These are phyloP conservation scores for Cheilinus undulatus DNA, from an alignment of 2,113 vertebrate genomes.

Conservation along the genomic window DNA sequence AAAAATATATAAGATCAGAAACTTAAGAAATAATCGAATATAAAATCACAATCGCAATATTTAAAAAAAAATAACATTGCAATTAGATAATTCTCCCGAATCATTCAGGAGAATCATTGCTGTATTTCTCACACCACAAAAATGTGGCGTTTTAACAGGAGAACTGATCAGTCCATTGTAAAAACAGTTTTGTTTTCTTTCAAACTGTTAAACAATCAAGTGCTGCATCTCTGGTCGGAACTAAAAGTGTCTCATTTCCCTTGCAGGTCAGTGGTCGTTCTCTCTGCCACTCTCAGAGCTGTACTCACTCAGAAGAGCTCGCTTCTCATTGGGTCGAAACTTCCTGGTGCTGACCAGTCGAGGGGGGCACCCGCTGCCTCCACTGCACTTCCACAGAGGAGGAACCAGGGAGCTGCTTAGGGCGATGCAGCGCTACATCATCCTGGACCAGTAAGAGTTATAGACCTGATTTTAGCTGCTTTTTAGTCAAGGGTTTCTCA, in stretches of 20 bases:
- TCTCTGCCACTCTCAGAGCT: constrained; percentile 90
- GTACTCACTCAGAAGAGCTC: constrained; percentile 89
- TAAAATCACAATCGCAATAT: no score
- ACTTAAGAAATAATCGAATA: no score
- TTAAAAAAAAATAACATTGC: no score
- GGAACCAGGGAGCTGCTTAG: constrained; percentile 89
- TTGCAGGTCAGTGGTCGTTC: constrained; percentile 88
- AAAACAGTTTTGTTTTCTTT: background rate
- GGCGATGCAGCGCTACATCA: constrained; percentile 88
- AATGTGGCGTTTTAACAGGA: no score
- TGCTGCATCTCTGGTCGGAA: no score
- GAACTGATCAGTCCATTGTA: no score
- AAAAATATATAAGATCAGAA: no score
- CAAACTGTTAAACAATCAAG: no score
- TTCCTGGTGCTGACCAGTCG: constrained; percentile 91
- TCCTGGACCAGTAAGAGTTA: constrained; percentile 83
- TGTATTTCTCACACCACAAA: no score
- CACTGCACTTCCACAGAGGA: constrained; percentile 92
- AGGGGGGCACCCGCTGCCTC: constrained; percentile 88
- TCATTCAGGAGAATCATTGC: no score
- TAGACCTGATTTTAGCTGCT: background rate
- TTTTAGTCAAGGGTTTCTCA: background rate
- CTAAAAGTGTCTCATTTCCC: rapidly evolving
- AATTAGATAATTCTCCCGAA: no score
- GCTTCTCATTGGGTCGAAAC: constrained; percentile 90